Evolutionary conservation across 2,888 invertebrate genomes (phyloP).

Genomic region (Rhorus exstirpatorius): DNA sequence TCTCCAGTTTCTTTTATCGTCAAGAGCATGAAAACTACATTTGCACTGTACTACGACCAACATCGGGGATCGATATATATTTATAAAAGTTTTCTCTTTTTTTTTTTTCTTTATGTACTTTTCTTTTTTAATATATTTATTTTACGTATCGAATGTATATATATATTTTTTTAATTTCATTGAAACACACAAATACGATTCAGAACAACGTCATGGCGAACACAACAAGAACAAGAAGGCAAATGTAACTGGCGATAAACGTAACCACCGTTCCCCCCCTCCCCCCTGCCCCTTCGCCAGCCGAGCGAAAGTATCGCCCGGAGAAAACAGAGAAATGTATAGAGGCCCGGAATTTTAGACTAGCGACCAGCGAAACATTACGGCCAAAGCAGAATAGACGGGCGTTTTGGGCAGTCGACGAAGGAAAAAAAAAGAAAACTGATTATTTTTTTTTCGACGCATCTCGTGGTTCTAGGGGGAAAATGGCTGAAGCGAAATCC

Average conservation of each 20-base stretch:
- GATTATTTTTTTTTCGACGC: neutral
- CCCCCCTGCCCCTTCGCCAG: neutral
- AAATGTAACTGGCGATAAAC: slow-evolving; percentile 41
- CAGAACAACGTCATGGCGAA: slow-evolving; percentile 85
- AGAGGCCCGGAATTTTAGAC: slow-evolving; percentile 35
- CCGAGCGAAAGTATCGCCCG: slow-evolving; percentile 6
- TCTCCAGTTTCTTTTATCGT: slow-evolving; percentile 85
- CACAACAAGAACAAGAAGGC: slow-evolving; percentile 73
- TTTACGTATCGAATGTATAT: slow-evolving; percentile 66
- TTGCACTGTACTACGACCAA: slow-evolving; percentile 86
- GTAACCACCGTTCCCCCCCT: slow-evolving; percentile 25
- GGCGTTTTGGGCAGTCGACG: slow-evolving; percentile 6
- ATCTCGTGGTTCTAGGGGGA: neutral
- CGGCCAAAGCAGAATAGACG: slow-evolving; percentile 29
- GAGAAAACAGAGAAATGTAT: slow-evolving; percentile 9
- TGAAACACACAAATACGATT: slow-evolving; percentile 72
- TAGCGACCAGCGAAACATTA: slow-evolving; percentile 57
- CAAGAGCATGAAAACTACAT: slow-evolving; percentile 86
- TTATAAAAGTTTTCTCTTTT: slow-evolving; percentile 46
- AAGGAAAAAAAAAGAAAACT: slow-evolving; percentile 6
- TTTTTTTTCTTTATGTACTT: slow-evolving; percentile 1
- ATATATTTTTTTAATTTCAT: slow-evolving; percentile 36
- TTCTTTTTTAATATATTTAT: slow-evolving; percentile 17
- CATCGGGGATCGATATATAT: slow-evolving; percentile 86
- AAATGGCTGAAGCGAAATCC: slow-evolving; percentile 18